phyloP scores from a whole-genome alignment of 2,113 vertebrate genomes.

The Dromas ardeola region DNA sequence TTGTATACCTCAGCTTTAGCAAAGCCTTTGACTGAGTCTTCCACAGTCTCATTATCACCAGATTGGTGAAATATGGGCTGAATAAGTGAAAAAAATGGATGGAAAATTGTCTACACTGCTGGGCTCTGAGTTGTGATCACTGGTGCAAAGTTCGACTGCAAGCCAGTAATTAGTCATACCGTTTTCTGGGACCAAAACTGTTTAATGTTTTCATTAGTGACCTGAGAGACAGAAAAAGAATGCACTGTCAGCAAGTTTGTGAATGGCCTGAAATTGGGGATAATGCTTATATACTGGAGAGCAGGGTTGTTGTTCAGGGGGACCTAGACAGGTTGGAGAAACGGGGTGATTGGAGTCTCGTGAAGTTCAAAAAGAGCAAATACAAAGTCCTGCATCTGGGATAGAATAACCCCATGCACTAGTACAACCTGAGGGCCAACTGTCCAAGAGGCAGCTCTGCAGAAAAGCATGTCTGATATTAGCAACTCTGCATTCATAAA shows the following conservation, averaged over 20 bases:
- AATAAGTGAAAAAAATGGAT: not conserved
- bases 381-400: not conserved
- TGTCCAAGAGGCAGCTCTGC: not conserved
- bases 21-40: not conserved
- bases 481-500: not conserved
- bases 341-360: not conserved
- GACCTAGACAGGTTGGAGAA: not conserved
- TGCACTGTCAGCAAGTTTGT: not conserved
- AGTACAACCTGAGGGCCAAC: not conserved
- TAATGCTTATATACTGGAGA: not conserved
- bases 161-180: not conserved
- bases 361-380: not conserved
- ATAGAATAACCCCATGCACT: not conserved
- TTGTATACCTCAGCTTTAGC: not conserved
- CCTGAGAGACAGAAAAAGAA: not conserved
- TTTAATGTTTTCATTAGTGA: not conserved
- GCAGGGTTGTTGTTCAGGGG: not conserved
- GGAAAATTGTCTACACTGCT: not conserved
- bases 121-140: not conserved
- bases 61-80: not conserved
- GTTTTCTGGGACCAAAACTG: not conserved
- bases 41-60: not conserved
- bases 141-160: not conserved
- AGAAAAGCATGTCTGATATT: not conserved
- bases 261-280: not conserved